phyloP scores from a whole-genome alignment of 2,888 invertebrate species.

The Drosophila monieri region DNA sequence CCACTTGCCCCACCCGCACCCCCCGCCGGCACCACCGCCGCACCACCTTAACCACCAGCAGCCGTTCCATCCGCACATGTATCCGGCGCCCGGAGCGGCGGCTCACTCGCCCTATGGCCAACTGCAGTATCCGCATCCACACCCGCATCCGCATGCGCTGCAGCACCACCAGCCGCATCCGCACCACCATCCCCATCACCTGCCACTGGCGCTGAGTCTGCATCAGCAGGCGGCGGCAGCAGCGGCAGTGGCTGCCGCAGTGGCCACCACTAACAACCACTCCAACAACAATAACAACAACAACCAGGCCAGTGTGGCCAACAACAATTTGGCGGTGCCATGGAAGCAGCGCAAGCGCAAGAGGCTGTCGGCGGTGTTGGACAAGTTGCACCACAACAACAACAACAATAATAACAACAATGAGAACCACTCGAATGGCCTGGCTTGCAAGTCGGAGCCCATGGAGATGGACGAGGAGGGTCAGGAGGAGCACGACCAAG shows the following conservation, averaged over 20 bases:
- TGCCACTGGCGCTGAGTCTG: slow-evolving; percentile 76
- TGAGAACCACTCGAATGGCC: slow-evolving; percentile 48
- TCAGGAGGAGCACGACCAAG: slow-evolving; percentile 44
- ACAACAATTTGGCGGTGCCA: slow-evolving; percentile 87
- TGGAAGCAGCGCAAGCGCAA: slow-evolving; percentile 90
- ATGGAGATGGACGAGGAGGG: slow-evolving; percentile 66
- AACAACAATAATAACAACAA: slow-evolving; percentile 84
- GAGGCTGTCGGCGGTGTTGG: slow-evolving; percentile 91
- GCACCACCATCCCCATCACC: slow-evolving; percentile 71
- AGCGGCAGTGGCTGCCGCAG: slow-evolving; percentile 71
- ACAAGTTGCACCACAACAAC: slow-evolving; percentile 88
- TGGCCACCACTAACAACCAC: slow-evolving; percentile 81
- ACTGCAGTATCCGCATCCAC: slow-evolving; percentile 60
- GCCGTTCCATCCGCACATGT: slow-evolving; percentile 25
- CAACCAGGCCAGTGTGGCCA: slow-evolving; percentile 86
- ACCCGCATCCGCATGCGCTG: slow-evolving; percentile 62
- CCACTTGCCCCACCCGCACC: slow-evolving; percentile 66
- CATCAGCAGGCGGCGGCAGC: slow-evolving; percentile 79
- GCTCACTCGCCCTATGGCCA: slow-evolving; percentile 55
- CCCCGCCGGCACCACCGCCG: slow-evolving; percentile 60
- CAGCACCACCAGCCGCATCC: slow-evolving; percentile 63
- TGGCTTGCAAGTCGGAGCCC: slow-evolving; percentile 66
- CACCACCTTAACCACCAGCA: slow-evolving; percentile 38
- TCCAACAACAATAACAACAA: slow-evolving; percentile 82
- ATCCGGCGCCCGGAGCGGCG: slow-evolving; percentile 36